Evolutionary conservation across 2,113 vertebrate species (phyloP), one percentile per base, ranked within the genome.

Genomic region (Mesitornis unicolor): DNA sequence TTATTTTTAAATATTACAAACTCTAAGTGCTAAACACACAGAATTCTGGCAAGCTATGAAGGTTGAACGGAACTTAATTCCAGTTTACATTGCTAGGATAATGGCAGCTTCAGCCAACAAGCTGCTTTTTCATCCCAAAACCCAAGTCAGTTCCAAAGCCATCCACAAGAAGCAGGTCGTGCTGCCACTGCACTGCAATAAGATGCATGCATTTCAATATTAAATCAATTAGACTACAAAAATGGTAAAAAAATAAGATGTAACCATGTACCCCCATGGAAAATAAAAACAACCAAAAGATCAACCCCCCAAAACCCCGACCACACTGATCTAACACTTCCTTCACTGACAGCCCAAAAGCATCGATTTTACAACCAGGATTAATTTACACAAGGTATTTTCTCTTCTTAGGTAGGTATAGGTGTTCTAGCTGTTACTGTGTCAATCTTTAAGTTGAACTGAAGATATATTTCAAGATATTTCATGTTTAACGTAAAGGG

Each of bases 401-500:
- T 38, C 67, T 74, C 38, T 36, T 57, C 75, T 70, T 36, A 71
- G 38, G 40, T 31, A 17, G 1, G 14, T 24, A 24, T 0, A 85
- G 38, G 65, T 57, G 76, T 31, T 82, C 80, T 16, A 7, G 65
- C 47, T 70, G 56, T 9, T 69, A 56, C 7, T 51, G n/a, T 64
- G 74, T 25, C n/a, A 33, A 3, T 40, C 54, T 56, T 38, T 9
- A 56, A 48, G 26, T 2, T 75, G 77, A 91, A 93, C 92, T 35
- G 70, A 93, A 92, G 92, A 77, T 12, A 77, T 12, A 54, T 40
- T 50, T 71, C 71, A 84, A 77, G 78, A 59, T 84, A 75, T 69
- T 93, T 63, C 87, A 88, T n/a, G 83, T 40, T 82, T 79, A 78
- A 84, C 24, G 2, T 22, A 89, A 95, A 17, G 68, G 75, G 64